Evolutionary conservation across 2,113 vertebrate genomes (phyloP).

Genomic region (Okapia johnstoni): DNA sequence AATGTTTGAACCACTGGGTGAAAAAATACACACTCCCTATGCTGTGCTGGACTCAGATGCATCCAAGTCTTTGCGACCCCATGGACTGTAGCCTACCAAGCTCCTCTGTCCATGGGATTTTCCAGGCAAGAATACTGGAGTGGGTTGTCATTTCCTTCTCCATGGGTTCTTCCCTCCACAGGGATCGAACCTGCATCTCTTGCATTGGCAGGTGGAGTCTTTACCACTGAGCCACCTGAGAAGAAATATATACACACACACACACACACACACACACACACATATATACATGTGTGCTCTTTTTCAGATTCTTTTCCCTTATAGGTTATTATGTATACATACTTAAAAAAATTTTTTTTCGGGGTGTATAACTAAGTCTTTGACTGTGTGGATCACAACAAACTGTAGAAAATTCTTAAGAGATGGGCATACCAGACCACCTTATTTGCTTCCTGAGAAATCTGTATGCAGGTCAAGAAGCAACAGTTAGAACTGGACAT

Average conservation of each 20-base stretch:
- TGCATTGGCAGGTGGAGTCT: not conserved
- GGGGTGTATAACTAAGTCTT: not conserved
- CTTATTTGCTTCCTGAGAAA: not conserved
- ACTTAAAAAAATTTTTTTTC: not conserved
- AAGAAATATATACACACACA: not conserved
- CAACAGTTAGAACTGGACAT: not conserved
- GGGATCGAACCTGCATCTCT: not conserved
- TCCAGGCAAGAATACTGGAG: not conserved
- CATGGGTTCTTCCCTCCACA: not conserved
- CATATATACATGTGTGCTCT: not conserved
- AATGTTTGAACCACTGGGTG: not conserved
- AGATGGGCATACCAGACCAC: not conserved
- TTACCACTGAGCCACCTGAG: not conserved
- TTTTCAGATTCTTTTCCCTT: not conserved
- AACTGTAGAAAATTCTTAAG: not conserved
- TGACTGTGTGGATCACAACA: not conserved
- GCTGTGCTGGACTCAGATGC: not conserved
- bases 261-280: too few relatives aligned
- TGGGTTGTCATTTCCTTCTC: not conserved
- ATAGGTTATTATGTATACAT: not conserved
- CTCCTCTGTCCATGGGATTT: not conserved
- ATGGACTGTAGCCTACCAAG: not conserved
- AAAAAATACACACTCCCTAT: not conserved
- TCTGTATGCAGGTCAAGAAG: not conserved
- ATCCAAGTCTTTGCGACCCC: not conserved